Conservation (phyloP, 2,113 vertebrate species). For the Sprattus sprattus region DNA sequence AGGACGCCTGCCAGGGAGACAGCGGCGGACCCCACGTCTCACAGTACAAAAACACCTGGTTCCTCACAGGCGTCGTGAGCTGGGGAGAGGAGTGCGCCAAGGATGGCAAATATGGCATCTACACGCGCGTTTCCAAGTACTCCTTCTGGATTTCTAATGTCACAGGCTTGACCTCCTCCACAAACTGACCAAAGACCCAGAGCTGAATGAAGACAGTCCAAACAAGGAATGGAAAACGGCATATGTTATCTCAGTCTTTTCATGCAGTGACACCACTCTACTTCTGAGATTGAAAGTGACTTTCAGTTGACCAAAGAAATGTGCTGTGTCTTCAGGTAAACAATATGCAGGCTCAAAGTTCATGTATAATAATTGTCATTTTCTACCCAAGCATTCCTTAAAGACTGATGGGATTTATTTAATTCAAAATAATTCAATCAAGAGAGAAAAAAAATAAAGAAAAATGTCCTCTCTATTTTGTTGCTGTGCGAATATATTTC, state of each 20-base stretch:
- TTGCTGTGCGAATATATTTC: conserved; percentile 35
- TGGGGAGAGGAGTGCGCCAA: conserved; percentile 92
- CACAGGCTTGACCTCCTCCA: conserved; percentile 50
- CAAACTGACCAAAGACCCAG: not conserved
- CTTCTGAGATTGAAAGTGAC: not conserved
- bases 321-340: not conserved
- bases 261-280: not conserved
- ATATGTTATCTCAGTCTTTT: not conserved
- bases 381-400: conserved; percentile 9
- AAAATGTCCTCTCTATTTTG: not conserved
- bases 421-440: conserved; percentile 1
- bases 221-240: not conserved
- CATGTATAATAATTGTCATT: not conserved
- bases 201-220: not conserved
- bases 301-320: not conserved
- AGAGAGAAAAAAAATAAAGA: not conserved
- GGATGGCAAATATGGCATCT: conserved; percentile 87
- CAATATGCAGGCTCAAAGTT: not conserved
- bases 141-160: conserved; percentile 79
- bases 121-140: conserved; percentile 84
- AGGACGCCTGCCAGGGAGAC: conserved; percentile 89
- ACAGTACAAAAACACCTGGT: conserved; percentile 78
- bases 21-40: conserved; percentile 88
- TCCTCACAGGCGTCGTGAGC: conserved; percentile 91
- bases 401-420: conserved; percentile 32